These are phyloP conservation scores for Coleophora flavipennella DNA, from an alignment of 2,888 invertebrate species.

Conservation along the genomic window DNA sequence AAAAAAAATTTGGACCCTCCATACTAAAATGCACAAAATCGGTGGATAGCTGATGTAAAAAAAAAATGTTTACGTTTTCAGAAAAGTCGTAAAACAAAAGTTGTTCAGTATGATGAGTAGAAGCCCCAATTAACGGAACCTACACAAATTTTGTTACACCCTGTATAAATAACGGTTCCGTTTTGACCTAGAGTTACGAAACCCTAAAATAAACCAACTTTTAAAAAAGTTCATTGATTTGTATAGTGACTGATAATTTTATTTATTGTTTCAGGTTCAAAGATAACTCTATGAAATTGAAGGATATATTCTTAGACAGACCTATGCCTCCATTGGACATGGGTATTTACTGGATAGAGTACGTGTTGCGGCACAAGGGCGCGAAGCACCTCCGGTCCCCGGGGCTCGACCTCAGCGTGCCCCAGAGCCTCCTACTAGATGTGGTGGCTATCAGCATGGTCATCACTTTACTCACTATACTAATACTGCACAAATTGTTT, in stretches of 20 bases:
- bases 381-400: conserved; percentile 65
- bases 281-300: conserved; percentile 57
- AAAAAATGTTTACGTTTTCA: no score
- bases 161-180: no score
- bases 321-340: conserved; percentile 72
- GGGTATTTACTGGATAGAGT: conserved; percentile 77
- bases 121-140: no score
- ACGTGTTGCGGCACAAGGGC: conserved; percentile 72
- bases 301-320: conserved; percentile 70
- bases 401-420: conserved; percentile 54
- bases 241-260: background rate
- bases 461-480: conserved; percentile 35
- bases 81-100: no score
- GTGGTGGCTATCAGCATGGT: conserved; percentile 44
- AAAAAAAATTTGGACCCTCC: no score
- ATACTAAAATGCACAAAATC: no score
- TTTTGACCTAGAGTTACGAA: no score
- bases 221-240: no score
- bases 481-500: conserved; percentile 49
- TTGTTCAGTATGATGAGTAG: no score
- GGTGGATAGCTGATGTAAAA: no score
- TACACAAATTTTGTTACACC: no score
- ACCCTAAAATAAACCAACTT: no score
- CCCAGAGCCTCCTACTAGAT: conserved; percentile 61
- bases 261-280: conserved; percentile 54